Percentiles rank a stretch among this genome's conserved stretches.
Evolutionary conservation across 2,888 invertebrate species (phyloP).

Genomic region (Nemotelus pantherinus): DNA sequence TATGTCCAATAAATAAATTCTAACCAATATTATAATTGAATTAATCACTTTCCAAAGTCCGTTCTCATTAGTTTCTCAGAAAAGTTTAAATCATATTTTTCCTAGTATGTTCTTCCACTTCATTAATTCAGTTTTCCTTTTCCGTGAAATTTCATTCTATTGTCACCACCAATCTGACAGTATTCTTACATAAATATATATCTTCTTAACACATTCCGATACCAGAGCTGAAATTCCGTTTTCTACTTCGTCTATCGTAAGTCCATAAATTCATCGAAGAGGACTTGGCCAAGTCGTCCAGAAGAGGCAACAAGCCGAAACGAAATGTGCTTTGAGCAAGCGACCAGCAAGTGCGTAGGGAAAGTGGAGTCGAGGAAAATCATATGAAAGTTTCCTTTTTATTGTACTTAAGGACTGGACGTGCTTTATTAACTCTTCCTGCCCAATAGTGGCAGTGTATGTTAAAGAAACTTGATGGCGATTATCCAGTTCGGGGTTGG

Average conservation of each 20-base stretch:
- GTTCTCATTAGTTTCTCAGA: constrained; percentile 11
- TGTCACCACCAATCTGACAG: too few relatives aligned
- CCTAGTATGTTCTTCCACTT: neutral
- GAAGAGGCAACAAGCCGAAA: constrained; percentile 21
- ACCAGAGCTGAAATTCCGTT: neutral
- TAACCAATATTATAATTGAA: neutral
- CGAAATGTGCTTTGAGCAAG: neutral
- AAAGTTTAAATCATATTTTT: constrained; percentile 18
- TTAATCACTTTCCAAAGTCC: constrained; percentile 26
- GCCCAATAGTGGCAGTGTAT: constrained; percentile 31
- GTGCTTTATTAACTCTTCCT: constrained; percentile 49
- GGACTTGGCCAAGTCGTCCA: neutral
- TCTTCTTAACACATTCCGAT: neutral
- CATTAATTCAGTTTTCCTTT: neutral
- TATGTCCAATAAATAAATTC: too few relatives aligned
- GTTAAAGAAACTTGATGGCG: neutral
- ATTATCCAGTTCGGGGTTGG: too few relatives aligned
- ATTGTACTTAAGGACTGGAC: constrained; percentile 49
- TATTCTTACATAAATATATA: too few relatives aligned
- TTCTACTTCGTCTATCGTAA: neutral
- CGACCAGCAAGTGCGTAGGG: neutral
- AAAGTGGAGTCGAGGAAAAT: constrained; percentile 9
- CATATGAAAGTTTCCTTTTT: constrained; percentile 44
- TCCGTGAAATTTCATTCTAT: too few relatives aligned
- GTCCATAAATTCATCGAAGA: neutral